Percentiles rank a stretch among this genome's conserved stretches.
phyloP scores from a whole-genome alignment of 2,888 invertebrate species.

The Leptinotarsa peninsularis region DNA sequence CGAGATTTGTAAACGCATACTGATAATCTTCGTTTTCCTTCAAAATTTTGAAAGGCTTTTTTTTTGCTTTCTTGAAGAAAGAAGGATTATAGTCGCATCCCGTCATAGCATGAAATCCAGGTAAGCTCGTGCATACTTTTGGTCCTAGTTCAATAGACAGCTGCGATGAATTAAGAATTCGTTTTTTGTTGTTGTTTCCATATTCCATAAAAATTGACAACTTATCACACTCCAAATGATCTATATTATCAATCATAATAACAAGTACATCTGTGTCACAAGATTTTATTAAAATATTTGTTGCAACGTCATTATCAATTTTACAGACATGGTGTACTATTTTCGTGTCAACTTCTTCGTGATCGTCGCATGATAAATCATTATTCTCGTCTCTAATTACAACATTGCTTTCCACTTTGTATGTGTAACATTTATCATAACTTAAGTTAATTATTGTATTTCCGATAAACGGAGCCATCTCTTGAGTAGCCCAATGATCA shows the following conservation, averaged over 20 bases:
- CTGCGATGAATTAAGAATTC: not conserved
- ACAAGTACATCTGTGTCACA: not conserved
- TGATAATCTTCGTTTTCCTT: conserved; percentile 37
- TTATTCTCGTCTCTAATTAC: conserved; percentile 23
- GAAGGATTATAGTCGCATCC: too few relatives aligned
- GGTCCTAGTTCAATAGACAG: not conserved
- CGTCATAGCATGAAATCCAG: too few relatives aligned
- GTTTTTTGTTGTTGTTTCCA: not conserved
- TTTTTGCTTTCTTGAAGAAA: conserved; percentile 19
- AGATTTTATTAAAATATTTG: conserved; percentile 1
- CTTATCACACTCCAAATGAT: not conserved
- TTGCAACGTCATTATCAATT: conserved; percentile 27
- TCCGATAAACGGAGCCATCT: conserved; percentile 37
- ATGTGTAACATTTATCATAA: conserved; percentile 41
- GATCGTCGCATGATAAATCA: conserved; percentile 28
- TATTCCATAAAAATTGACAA: not conserved
- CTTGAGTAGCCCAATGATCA: conserved; percentile 30
- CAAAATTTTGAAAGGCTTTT: conserved; percentile 21
- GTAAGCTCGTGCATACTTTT: conserved; percentile 7
- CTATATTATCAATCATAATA: not conserved
- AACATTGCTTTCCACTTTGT: conserved; percentile 30
- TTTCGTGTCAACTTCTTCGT: conserved; percentile 43
- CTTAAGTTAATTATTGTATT: conserved; percentile 36
- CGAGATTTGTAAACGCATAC: conserved; percentile 33
- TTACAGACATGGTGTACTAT: conserved; percentile 35